Conservation (phyloP, 2,888 invertebrate species). For the Drosophila lacicola region DNA sequence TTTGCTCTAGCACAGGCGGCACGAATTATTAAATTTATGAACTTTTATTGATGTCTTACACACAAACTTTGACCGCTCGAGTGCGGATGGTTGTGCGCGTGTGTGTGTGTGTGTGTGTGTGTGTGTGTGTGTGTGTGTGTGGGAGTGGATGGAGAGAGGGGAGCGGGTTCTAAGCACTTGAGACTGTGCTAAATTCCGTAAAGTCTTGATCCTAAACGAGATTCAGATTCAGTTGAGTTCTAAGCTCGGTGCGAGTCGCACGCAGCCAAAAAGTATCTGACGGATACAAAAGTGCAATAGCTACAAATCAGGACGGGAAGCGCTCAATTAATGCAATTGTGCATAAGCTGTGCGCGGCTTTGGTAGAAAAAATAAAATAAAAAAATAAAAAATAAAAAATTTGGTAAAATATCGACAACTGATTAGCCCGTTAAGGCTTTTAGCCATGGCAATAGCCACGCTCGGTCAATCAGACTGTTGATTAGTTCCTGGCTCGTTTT, state of each 20-base stretch:
- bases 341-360: slow-evolving; percentile 18
- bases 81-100: slow-evolving; percentile 29
- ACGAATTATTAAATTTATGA: slow-evolving; percentile 77
- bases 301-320: slow-evolving; percentile 43
- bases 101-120: slow-evolving; percentile 16
- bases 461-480: slow-evolving; percentile 15
- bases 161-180: slow-evolving; percentile 46
- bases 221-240: slow-evolving; percentile 66
- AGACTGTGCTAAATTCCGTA: slow-evolving; percentile 64
- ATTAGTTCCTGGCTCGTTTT: slow-evolving; percentile 21
- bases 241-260: slow-evolving; percentile 63
- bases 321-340: slow-evolving; percentile 50
- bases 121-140: slow-evolving; percentile 16
- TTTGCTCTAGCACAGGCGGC: slow-evolving; percentile 61
- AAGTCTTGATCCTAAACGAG: slow-evolving; percentile 65
- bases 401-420: too few species aligned
- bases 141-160: neutral
- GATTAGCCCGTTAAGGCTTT: neutral
- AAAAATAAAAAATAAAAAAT: too few species aligned
- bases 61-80: slow-evolving; percentile 72
- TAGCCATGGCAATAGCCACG: slow-evolving; percentile 33
- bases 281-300: slow-evolving; percentile 29
- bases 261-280: slow-evolving; percentile 34
- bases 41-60: slow-evolving; percentile 77
- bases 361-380: too few species aligned